phyloP scores from a whole-genome alignment of 2,888 invertebrate species.

The Pogonocherus hispidulus region DNA sequence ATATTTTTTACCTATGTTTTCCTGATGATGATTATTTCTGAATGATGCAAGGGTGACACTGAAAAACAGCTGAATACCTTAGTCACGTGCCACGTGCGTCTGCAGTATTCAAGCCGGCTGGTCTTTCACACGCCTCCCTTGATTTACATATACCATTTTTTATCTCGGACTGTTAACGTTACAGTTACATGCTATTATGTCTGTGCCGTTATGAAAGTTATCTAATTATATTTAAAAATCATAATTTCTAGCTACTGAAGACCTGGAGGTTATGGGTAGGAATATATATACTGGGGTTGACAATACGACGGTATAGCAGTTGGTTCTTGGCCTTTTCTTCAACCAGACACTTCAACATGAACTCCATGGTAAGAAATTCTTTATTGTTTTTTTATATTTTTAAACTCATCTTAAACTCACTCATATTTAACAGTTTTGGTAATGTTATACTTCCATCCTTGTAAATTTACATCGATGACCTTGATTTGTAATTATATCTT shows the following conservation, averaged over 20 bases:
- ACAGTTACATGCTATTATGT: not conserved
- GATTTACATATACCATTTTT: not conserved
- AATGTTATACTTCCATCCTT: no score
- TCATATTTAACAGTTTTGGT: no score
- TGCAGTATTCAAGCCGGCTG: not conserved
- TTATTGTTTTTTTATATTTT: not conserved
- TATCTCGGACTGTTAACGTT: no score
- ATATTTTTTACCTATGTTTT: no score
- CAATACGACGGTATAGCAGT: not conserved
- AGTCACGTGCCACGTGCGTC: not conserved
- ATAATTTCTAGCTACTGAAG: not conserved
- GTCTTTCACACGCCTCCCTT: not conserved
- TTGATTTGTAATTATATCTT: no score
- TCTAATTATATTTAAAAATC: not conserved
- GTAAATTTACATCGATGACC: no score
- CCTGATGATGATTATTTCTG: no score
- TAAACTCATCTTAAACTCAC: no score
- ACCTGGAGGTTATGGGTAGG: not conserved
- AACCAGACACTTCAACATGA: conserved; percentile 1
- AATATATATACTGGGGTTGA: conserved; percentile 7
- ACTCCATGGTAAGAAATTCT: conserved; percentile 7
- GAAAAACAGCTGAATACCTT: not conserved
- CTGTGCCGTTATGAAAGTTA: conserved; percentile 7
- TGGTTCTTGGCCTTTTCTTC: not conserved
- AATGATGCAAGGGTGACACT: not conserved